Evolutionary conservation across 2,888 invertebrate genomes (phyloP), one percentile per base, ranked within the genome.

Genomic region (Adineta ricciae): DNA sequence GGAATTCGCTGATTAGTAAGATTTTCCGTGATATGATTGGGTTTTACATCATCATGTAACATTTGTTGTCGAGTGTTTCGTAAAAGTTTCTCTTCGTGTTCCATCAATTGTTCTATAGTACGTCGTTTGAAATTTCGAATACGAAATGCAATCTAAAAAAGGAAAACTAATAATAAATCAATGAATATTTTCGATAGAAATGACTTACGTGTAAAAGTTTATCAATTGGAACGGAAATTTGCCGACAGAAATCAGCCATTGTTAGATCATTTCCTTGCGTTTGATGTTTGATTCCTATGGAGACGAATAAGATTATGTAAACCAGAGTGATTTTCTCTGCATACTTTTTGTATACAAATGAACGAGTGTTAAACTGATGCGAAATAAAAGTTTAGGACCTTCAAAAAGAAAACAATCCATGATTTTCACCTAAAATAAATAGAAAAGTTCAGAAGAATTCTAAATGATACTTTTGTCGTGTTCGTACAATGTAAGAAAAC

Each of bases 331-430:
- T 64, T 32, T 4, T 8, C 32, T 1, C 11, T 1, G 21, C 83
- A 52, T 88, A 85, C 85, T 87, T 87, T 97, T 97, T 91, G 96
- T 94, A 93, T 96, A 97, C 88, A 96, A 93, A 89, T 95, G 94
- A 88, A 97, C 93, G 90, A 97, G 93, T 88, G 97, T 95, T 92
- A 98, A 93, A 86, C 95, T 94, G 89, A 96, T 94, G 90, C 97
- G 93, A 92, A 96, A 97, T 89, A 96, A 93, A 88, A 95, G 94
- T 93, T 97, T 97, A 89, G 95, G 94, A 88, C 97, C 98, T 92
- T 99, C 98, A 89, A 96, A 94, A 90, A 98, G 94, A 93, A 94
- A 99, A 92, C 97, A 98, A 92, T 99, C 99, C 92, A 98, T 94
- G 87, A 99, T 94, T 88, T 97, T 93, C 88, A 97, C 95, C 92